Evolutionary conservation across 2,113 vertebrate species (phyloP).

Genomic region (Hemiscyllium ocellatum): DNA sequence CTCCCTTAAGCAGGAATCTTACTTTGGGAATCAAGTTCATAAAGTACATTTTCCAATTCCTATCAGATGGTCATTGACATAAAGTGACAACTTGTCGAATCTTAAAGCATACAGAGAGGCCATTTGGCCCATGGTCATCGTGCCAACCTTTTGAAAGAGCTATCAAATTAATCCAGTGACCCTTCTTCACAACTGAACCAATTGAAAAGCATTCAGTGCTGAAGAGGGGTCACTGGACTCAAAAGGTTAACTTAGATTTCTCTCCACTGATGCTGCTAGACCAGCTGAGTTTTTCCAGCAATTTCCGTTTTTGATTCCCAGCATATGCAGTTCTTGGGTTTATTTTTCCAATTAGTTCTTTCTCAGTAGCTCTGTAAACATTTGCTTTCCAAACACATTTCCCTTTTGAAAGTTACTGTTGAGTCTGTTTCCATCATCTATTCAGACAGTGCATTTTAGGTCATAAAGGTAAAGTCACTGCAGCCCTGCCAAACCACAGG

Average conservation of each 20-base stretch:
- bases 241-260: too few species aligned
- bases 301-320: too few species aligned
- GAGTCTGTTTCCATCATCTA: not conserved
- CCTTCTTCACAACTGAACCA: too few species aligned
- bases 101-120: not conserved
- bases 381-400: not conserved
- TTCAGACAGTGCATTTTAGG: not conserved
- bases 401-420: not conserved
- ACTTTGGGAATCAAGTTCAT: not conserved
- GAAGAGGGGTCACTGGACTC: too few species aligned
- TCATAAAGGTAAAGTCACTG: not conserved
- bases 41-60: not conserved
- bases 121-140: not conserved
- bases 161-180: not conserved
- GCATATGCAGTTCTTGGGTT: too few species aligned
- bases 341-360: not conserved
- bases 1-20: not conserved
- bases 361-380: not conserved
- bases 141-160: not conserved
- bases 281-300: too few species aligned
- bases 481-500: too few species aligned
- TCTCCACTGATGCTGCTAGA: too few species aligned
- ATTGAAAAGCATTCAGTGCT: too few species aligned
- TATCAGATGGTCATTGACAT: not conserved
- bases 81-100: not conserved